Base-by-base conservation (phyloP, 2,113 vertebrate genomes). In the Calidris pugnax region DNA sequence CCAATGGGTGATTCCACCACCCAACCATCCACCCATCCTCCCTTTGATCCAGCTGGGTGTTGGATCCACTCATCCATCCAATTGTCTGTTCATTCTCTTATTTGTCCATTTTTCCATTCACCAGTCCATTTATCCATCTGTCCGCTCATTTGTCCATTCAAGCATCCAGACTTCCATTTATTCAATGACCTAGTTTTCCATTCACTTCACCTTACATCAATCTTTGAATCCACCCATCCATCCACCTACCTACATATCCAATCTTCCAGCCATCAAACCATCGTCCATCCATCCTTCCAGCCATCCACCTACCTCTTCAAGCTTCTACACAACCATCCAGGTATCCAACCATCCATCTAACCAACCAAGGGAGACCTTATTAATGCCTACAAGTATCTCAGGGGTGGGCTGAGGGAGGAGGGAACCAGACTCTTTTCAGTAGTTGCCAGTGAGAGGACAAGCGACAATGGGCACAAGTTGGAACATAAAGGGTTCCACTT, bases 21-120 rank as follows among this genome's bases (percentile, higher is more conserved):
- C 37, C 21, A 41, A 5, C 50, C 41, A 8, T 4, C 21, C 41
- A 6, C 18, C 21, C 26, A 21, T 33, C 37, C 37, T 33, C 56
- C 47, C 27, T 15, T 3, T 56, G 48, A 47, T 13, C 47, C 22
- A 45, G 3, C 14, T 43, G 43, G 21, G 8, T 20, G 51, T 8
- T 47, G 14, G 43, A 4, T 22, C 37, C 9, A 19, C 12, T 11
- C 32, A 20, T 37, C 47, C 48, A 24, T 9, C 20, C 45, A 23
- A 4, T 2, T 30, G 2, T 12, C 24, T 7, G 1, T 26, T 27
- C 39, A 22, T 51, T 23, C 16, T 43, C 8, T 13, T 20, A 5
- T 41, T 57, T 43, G 51, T 22, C 55, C 2, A 1, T 39, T 28
- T 9, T 4, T 35, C 30, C 35, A 55, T 5, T 24, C 23, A 9